Evolutionary conservation across 2,888 invertebrate genomes (phyloP).

Genomic region (Agriopis aurantiaria): DNA sequence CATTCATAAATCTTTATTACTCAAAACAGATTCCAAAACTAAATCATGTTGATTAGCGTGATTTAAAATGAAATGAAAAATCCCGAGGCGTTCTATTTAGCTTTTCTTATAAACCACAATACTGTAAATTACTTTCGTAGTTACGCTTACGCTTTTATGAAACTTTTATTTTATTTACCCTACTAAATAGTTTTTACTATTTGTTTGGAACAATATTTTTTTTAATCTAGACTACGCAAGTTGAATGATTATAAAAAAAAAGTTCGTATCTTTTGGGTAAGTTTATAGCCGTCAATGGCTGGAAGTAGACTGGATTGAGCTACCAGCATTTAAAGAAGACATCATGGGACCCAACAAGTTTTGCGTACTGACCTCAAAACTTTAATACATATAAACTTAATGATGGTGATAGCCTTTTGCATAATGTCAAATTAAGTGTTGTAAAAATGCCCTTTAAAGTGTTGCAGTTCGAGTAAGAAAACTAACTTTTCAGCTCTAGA

Average conservation of each 20-base stretch:
- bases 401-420: too few relatives aligned
- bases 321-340: background rate
- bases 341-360: background rate
- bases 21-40: constrained; percentile 41
- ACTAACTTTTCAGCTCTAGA: background rate
- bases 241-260: background rate
- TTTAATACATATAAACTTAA: too few relatives aligned
- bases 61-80: constrained; percentile 42
- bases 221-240: background rate
- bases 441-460: too few relatives aligned
- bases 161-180: constrained; percentile 13
- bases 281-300: background rate
- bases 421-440: too few relatives aligned
- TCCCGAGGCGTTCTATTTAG: constrained; percentile 39
- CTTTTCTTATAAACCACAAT: constrained; percentile 35
- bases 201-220: background rate
- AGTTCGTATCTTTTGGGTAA: background rate
- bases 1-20: constrained; percentile 41
- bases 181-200: background rate
- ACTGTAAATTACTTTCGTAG: constrained; percentile 38
- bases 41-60: constrained; percentile 43
- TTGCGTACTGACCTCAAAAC: too few relatives aligned
- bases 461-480: background rate
- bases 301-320: too few relatives aligned
- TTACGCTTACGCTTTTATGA: constrained; percentile 16